Percentiles rank a stretch among this genome's conserved stretches.
These are phyloP conservation scores for Acanthopleura granulata DNA, from an alignment of 2,888 invertebrate species.

Conservation along the genomic window DNA sequence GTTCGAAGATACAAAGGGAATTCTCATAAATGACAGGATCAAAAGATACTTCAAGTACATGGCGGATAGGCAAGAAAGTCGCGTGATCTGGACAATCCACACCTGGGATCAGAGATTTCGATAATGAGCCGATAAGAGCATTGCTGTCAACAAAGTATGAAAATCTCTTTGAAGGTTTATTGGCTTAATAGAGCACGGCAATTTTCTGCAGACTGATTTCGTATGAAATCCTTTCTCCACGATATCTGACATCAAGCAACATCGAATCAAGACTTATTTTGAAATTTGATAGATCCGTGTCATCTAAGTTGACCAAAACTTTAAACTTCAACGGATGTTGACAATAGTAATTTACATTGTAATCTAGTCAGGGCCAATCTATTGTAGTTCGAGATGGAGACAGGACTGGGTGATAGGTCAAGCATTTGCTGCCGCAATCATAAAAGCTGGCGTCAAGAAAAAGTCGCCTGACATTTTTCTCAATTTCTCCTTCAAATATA, in stretches of 20 bases:
- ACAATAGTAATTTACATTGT: constrained; percentile 41
- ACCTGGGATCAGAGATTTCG: constrained; percentile 27
- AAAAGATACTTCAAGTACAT: constrained; percentile 18
- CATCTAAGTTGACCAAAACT: constrained; percentile 46
- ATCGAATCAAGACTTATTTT: constrained; percentile 46
- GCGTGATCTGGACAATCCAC: constrained; percentile 36
- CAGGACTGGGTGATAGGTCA: constrained; percentile 39
- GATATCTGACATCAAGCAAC: constrained; percentile 49
- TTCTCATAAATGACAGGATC: not conserved
- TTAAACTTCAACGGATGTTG: constrained; percentile 52
- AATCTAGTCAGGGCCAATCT: constrained; percentile 37
- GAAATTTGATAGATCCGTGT: constrained; percentile 38
- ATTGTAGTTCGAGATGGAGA: constrained; percentile 36
- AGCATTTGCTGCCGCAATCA: constrained; percentile 43
- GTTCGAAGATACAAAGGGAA: constrained; percentile 35
- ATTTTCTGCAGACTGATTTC: constrained; percentile 61
- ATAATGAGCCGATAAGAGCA: constrained; percentile 25
- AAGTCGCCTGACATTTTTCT: constrained; percentile 34
- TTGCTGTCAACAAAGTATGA: constrained; percentile 28
- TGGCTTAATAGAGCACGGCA: constrained; percentile 41
- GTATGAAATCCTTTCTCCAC: constrained; percentile 55
- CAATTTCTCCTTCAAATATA: constrained; percentile 30
- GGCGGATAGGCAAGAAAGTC: constrained; percentile 24
- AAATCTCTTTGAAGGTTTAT: constrained; percentile 20
- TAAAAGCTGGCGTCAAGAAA: constrained; percentile 46